Conservation (phyloP, 2,113 vertebrate species). For the Cyphomyrus plagiostoma region DNA sequence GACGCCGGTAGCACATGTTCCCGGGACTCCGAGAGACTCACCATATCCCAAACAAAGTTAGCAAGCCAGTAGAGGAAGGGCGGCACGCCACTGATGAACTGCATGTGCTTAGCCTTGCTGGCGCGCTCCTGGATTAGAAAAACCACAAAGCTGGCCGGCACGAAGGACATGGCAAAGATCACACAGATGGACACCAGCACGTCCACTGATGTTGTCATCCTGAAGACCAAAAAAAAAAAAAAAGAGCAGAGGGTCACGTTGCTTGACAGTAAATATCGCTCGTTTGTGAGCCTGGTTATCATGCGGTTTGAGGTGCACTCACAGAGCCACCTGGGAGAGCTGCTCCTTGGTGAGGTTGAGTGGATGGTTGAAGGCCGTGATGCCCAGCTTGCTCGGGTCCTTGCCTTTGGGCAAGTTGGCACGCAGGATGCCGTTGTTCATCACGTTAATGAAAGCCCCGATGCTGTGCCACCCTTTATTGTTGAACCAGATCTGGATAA, state of each 20-base stretch:
- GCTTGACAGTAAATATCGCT: not conserved
- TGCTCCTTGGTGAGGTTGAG: slow-evolving; percentile 95
- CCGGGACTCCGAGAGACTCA: slow-evolving; percentile 47
- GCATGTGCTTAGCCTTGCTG: slow-evolving; percentile 91
- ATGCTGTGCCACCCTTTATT: slow-evolving; percentile 98
- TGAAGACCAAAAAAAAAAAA: slow-evolving; percentile 34
- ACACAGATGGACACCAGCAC: slow-evolving; percentile 88
- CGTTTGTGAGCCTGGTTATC: not conserved
- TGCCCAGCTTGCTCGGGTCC: slow-evolving; percentile 74
- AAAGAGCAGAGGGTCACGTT: not conserved
- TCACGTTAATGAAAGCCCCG: slow-evolving; percentile 84
- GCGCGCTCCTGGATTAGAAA: slow-evolving; percentile 95
- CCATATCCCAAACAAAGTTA: slow-evolving; percentile 97
- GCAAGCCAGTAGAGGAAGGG: slow-evolving; percentile 89
- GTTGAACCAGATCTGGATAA: slow-evolving; percentile 90
- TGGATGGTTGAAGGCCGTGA: slow-evolving; percentile 85
- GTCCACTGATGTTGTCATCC: slow-evolving; percentile 94
- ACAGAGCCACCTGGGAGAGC: slow-evolving; percentile 94
- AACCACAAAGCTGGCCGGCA: slow-evolving; percentile 92
- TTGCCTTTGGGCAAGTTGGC: slow-evolving; percentile 69
- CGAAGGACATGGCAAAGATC: slow-evolving; percentile 80
- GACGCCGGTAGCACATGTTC: not conserved
- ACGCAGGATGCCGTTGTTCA: slow-evolving; percentile 89
- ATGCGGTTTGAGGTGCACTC: slow-evolving; percentile 49
- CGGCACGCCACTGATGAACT: slow-evolving; percentile 92